Evolutionary conservation across 2,113 vertebrate species (phyloP).

Genomic region (Pan troglodytes): DNA sequence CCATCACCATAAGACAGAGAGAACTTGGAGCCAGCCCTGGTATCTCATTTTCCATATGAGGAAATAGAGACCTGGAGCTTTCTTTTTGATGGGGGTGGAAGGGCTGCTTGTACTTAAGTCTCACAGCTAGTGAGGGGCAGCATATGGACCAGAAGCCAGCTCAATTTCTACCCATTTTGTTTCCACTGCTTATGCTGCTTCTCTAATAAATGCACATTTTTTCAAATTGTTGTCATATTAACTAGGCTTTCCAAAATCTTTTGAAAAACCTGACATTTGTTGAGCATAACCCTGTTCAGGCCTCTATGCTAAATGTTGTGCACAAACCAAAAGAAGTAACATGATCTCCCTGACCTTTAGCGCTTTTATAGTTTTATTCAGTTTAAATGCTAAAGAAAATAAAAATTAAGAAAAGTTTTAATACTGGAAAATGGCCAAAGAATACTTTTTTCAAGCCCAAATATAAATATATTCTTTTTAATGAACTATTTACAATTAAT

Average conservation of each 20-base stretch:
- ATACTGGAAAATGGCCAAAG: background rate
- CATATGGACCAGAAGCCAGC: background rate
- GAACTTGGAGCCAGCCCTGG: background rate
- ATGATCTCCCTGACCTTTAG: background rate
- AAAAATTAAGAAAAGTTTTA: background rate
- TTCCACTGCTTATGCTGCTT: background rate
- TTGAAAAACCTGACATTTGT: background rate
- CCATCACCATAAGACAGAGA: background rate
- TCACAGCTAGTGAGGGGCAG: background rate
- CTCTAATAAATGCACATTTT: background rate
- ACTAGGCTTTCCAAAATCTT: background rate
- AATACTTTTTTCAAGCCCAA: background rate
- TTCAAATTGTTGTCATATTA: background rate
- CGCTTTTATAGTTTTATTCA: background rate
- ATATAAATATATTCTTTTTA: background rate
- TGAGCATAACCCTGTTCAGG: background rate
- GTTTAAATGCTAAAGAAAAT: slow-evolving; percentile 16
- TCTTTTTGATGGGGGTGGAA: background rate
- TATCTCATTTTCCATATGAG: background rate
- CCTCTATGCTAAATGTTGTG: background rate
- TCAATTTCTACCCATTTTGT: background rate
- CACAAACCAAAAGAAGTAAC: background rate
- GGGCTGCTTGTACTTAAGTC: background rate
- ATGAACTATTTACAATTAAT: background rate
- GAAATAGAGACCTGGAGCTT: background rate